phyloP scores from a whole-genome alignment of 2,797 vertebrate species.

The Silurus aristotelis region DNA sequence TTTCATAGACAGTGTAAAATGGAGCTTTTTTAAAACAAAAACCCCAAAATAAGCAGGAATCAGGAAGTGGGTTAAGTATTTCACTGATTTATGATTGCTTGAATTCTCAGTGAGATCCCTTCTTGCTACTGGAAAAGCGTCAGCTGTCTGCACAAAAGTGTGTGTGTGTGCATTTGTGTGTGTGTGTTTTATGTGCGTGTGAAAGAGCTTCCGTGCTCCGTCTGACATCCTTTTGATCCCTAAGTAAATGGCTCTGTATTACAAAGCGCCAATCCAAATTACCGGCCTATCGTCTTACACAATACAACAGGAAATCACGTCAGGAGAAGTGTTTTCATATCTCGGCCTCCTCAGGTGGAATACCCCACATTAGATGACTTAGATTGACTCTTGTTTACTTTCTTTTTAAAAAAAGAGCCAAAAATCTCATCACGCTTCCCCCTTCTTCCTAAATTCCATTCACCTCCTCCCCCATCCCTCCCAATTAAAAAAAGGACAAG shows the following conservation, averaged over 20 bases:
- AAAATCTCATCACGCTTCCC: constrained; percentile 42
- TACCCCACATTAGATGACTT: constrained; percentile 53
- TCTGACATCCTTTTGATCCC: constrained; percentile 54
- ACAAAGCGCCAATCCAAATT: constrained; percentile 58
- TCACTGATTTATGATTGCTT: constrained; percentile 52
- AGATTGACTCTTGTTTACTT: constrained; percentile 58
- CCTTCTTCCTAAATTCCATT: constrained; percentile 56
- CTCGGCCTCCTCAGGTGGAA: constrained; percentile 56
- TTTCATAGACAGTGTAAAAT: constrained; percentile 18
- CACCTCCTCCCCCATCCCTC: constrained; percentile 65
- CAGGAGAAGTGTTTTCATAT: constrained; percentile 48
- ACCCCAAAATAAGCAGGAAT: constrained; percentile 28
- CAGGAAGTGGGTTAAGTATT: constrained; percentile 54
- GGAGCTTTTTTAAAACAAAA: constrained; percentile 5
- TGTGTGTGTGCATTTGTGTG: constrained; percentile 35
- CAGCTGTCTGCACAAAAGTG: constrained; percentile 60
- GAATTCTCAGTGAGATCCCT: constrained; percentile 41
- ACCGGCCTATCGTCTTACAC: constrained; percentile 56
- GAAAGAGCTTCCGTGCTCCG: constrained; percentile 54
- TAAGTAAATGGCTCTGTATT: constrained; percentile 56
- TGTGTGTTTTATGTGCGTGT: constrained; percentile 42
- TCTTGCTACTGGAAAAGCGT: constrained; percentile 52
- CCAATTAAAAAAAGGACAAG: constrained; percentile 71
- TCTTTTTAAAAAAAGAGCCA: constrained; percentile 13
- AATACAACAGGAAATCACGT: constrained; percentile 58